phyloP scores from a whole-genome alignment of 2,888 invertebrate species.

The Hermaeophaga mercurialis region DNA sequence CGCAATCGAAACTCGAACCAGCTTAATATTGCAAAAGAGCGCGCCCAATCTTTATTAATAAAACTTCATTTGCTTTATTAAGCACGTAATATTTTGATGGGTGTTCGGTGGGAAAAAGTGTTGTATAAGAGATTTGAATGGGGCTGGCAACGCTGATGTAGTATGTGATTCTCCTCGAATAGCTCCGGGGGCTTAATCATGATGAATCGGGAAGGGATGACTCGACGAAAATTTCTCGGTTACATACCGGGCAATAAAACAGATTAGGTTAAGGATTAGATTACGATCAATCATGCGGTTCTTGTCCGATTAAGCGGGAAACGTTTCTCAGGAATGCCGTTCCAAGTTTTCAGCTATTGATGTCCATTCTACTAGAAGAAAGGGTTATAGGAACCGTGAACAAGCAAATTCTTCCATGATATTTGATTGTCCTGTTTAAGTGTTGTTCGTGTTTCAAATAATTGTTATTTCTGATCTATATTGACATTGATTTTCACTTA shows the following conservation, averaged over 20 bases:
- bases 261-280: conserved; percentile 33
- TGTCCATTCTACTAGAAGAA: conserved; percentile 16
- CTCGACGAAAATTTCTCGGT: conserved; percentile 42
- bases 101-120: neutral
- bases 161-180: conserved; percentile 40
- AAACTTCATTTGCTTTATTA: neutral
- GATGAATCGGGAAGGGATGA: conserved; percentile 46
- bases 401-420: neutral
- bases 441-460: too few species aligned
- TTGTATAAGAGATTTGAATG: conserved; percentile 10
- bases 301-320: conserved; percentile 25
- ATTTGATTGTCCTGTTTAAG: conserved; percentile 1
- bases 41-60: too few species aligned
- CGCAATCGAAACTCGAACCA: too few species aligned
- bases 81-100: neutral
- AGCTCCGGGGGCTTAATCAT: conserved; percentile 45
- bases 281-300: conserved; percentile 31
- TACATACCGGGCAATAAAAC: conserved; percentile 32
- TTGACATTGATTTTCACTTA: too few species aligned
- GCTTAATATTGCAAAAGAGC: too few species aligned
- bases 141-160: conserved; percentile 13
- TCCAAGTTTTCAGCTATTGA: conserved; percentile 16
- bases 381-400: conserved; percentile 7
- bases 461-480: too few species aligned
- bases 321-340: conserved; percentile 21